Conservation (phyloP, 2,888 invertebrate genomes). For the Amphimallon solstitiale region DNA sequence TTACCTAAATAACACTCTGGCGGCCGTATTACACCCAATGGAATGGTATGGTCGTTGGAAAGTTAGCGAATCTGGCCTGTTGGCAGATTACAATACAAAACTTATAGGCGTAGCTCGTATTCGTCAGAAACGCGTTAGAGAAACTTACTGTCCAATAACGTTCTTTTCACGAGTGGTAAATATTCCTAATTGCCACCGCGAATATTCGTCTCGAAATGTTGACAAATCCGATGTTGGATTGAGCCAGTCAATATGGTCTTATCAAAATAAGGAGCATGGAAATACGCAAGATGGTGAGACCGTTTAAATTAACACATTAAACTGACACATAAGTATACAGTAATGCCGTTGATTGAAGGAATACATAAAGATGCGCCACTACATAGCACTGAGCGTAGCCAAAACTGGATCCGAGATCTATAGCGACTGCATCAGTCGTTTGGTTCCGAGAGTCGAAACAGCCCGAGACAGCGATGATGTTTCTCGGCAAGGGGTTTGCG, state of each 20-base stretch:
- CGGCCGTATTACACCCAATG: conserved; percentile 33
- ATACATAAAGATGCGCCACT: too few species aligned
- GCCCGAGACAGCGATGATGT: too few species aligned
- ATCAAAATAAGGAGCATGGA: not conserved
- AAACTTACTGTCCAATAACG: conserved; percentile 35
- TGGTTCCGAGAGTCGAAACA: too few species aligned
- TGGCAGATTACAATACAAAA: conserved; percentile 45
- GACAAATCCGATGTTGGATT: not conserved
- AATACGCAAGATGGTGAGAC: not conserved
- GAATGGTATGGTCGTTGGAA: conserved; percentile 45
- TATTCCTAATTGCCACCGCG: conserved; percentile 39
- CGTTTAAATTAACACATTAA: too few species aligned
- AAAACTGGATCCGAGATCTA: too few species aligned
- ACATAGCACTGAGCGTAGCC: too few species aligned
- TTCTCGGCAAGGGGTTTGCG: too few species aligned
- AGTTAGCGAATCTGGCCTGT: conserved; percentile 42
- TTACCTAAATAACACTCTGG: conserved; percentile 42
- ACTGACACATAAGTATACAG: too few species aligned
- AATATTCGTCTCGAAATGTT: conserved; percentile 9
- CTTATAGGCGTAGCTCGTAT: conserved; percentile 44
- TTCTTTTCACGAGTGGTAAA: conserved; percentile 10
- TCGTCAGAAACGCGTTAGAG: conserved; percentile 42
- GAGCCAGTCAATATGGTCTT: conserved; percentile 24
- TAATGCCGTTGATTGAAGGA: too few species aligned
- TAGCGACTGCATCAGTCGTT: too few species aligned